These are phyloP conservation scores for Lasiommata megera DNA, from an alignment of 2,888 invertebrate genomes.

Conservation along the genomic window DNA sequence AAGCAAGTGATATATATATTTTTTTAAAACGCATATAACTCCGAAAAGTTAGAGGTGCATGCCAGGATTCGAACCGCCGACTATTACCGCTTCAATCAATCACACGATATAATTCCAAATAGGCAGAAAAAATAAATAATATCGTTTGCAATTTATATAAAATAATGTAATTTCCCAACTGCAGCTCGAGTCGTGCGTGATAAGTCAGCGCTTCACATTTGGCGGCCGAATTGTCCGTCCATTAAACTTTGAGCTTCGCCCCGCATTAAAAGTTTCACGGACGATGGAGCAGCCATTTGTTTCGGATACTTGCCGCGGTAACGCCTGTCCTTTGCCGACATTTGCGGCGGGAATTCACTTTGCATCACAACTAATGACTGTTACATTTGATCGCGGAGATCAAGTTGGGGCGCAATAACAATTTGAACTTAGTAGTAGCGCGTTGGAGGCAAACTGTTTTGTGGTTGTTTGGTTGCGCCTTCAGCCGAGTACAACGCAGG, in stretches of 20 bases:
- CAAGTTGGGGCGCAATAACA: not conserved
- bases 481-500: too few relatives aligned
- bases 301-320: slow-evolving; percentile 23
- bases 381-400: not conserved
- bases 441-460: too few relatives aligned
- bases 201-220: not conserved
- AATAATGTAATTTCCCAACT: not conserved
- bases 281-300: slow-evolving; percentile 16
- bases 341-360: slow-evolving; percentile 10
- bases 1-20: too few relatives aligned
- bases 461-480: too few relatives aligned
- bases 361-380: not conserved
- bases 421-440: too few relatives aligned
- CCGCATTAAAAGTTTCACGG: slow-evolving; percentile 18
- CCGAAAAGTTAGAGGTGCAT: too few relatives aligned
- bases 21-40: too few relatives aligned
- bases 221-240: not conserved
- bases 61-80: too few relatives aligned
- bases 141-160: not conserved
- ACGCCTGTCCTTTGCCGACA: slow-evolving; percentile 13
- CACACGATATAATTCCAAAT: too few relatives aligned
- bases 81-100: too few relatives aligned
- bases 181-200: not conserved
- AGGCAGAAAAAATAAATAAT: not conserved
- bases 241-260: slow-evolving; percentile 2